phyloP scores from a whole-genome alignment of 2,797 vertebrate genomes.

The Vultur gryphus region DNA sequence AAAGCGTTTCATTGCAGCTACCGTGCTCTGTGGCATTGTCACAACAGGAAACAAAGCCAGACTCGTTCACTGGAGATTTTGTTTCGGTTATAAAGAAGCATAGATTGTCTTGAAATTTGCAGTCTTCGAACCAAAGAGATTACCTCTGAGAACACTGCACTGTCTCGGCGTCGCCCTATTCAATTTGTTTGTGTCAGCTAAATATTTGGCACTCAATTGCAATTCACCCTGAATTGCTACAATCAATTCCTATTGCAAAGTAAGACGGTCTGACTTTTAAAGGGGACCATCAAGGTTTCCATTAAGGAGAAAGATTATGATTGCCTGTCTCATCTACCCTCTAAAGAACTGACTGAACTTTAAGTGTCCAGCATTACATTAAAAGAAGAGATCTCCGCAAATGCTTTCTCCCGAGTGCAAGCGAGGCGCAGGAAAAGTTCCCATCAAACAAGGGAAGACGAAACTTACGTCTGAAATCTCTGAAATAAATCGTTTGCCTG shows the following conservation, averaged over 20 bases:
- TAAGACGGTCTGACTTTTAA: constrained; percentile 76
- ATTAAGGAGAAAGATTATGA: constrained; percentile 82
- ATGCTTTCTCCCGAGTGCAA: neutral
- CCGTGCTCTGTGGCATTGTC: neutral
- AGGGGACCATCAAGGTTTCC: constrained; percentile 83
- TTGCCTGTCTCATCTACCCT: constrained; percentile 65
- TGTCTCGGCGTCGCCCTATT: neutral
- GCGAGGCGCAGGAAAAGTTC: neutral
- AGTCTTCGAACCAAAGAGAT: constrained; percentile 15
- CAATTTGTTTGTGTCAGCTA: constrained; percentile 69
- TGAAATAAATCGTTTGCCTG: constrained; percentile 98
- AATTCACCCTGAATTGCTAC: constrained; percentile 84
- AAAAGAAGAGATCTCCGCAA: neutral
- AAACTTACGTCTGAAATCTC: constrained; percentile 93
- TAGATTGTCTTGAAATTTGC: neutral
- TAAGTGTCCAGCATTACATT: neutral
- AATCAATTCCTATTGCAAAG: constrained; percentile 87
- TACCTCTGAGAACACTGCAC: neutral
- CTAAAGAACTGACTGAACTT: constrained; percentile 54
- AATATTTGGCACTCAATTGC: constrained; percentile 69
- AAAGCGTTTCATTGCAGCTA: neutral
- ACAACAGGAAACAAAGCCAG: neutral
- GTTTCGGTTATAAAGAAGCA: neutral
- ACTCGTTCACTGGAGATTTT: neutral
- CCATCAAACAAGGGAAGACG: neutral